Base-by-base conservation (phyloP, 1,140 invertebrate genomes). In the Pissodes strobi region DNA sequence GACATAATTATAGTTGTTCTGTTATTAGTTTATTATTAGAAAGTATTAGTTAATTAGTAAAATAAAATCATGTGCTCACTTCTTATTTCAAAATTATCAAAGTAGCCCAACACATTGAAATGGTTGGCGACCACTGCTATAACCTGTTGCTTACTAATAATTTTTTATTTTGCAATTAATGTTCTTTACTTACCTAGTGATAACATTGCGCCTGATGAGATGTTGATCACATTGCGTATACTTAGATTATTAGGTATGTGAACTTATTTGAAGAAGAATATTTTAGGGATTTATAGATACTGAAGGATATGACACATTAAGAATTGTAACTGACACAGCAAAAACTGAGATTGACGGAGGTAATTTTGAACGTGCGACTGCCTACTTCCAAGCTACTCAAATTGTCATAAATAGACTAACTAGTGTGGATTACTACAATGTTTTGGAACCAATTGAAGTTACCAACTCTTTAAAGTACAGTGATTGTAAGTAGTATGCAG, bases 361-460 rank as follows among this genome's bases (percentile, higher is more conserved):
- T 1, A 52, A 79, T 0, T 94, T 84, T 80, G 46, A 49, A 0
- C 38, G 73, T 39, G 89, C 91, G 0, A 91, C 90, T 0, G 21
- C 67, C 0, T 78, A 85, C 27, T 93, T 90, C 88, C 70, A 76
- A 17, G 22, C 64, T 0, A 88, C 88, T 0, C 88, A 93, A 78
- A 23, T 30, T 8, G 80, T 86, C 0, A 82, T 91, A 57, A 62
- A 82, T 1, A 5, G 66, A 5, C 75, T 78, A 12, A 88, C 90
- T 0, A 78, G 83, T 22, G 86, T 93, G 5, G 87, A 92, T 71
- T 92, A 91, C 72, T 94, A 93, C 69, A 92, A 94, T 72, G 88
- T 94, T 62, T 19, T 55, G 2, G 9, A 38, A 1, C 5, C 37
- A 21, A 15, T 15, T 18, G 1, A 38, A 37, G 23, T 25, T 6